Base-by-base conservation (phyloP, 2,888 invertebrate genomes). In the Trichogramma dendrolimi region DNA sequence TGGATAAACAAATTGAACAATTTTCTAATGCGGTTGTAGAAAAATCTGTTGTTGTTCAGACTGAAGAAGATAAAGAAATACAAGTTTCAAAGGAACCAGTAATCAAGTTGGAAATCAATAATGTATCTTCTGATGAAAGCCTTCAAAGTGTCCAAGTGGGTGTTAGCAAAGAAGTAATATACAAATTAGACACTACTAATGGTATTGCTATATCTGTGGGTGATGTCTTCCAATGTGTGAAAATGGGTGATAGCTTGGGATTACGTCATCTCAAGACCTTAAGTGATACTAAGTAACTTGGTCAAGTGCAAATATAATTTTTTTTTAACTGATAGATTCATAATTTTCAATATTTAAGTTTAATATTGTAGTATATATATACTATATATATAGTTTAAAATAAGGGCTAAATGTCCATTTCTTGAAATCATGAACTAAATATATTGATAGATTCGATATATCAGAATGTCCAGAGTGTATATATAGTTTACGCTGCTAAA, bases 221-320 rank as follows among this genome's bases (percentile, higher is more conserved):
- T 51, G 73, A 72, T 63, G 69, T 71, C 6, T 74, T 73, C 52
- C 72, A 72, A 65, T 75, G 73, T 44, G 68, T 75, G 39, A 71
- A 73, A 70, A 69, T 73, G 52, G 75, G 74, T n/a, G 71, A 74
- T 60, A 72, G 71, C 11, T 65, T 75, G 40, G 73, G 73, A 60
- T 68, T 75, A 53, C 71, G 75, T 52, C 72, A 70, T 42, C 66
- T 73, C 10, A 67, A 70, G 52, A 64, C 61, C 60, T 63, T 67
- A 51, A 67, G 67, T 55, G 63, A 64, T 60, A 57, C 8, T 53
- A 61, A 51, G 44, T 41, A 27, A 27, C 27, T 27, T 27, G 27
- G 27, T 27, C 27, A 27, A 27, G 27, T 27, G 27, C 27, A 39
- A 53, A 5, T 53, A 11, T 7, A 7, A 53, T 27, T 42, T 6